Evolutionary conservation across 2,888 invertebrate genomes (phyloP).

Genomic region (Drosophila affinis): DNA sequence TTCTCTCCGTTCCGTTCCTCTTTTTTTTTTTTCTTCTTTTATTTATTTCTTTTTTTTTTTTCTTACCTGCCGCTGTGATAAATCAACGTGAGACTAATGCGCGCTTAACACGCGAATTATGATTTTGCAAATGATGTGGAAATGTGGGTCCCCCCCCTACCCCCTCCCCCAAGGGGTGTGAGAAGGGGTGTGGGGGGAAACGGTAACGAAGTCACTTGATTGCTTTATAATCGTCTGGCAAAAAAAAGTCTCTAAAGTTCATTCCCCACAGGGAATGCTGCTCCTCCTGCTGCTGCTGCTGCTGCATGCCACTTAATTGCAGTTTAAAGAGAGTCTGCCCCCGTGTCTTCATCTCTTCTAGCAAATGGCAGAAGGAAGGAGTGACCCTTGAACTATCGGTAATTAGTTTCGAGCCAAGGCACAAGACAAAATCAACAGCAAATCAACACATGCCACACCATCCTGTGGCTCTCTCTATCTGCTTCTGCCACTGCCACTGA

Average conservation of each 20-base stretch:
- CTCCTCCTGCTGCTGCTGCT: conserved; percentile 4
- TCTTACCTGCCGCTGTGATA: conserved; percentile 79
- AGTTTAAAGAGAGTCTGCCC: conserved; percentile 59
- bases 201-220: conserved; percentile 54
- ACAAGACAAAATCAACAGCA: conserved; percentile 71
- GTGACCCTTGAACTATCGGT: conserved; percentile 70
- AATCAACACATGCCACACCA: conserved; percentile 59
- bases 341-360: conserved; percentile 5
- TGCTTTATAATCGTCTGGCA: conserved; percentile 75
- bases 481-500: conserved; percentile 41
- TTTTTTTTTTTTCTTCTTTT: no score
- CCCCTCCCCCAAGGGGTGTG: neutral
- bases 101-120: conserved; percentile 82
- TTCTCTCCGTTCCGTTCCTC: conserved; percentile 10
- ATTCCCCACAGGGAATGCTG: conserved; percentile 14
- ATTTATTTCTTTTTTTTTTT: neutral
- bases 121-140: conserved; percentile 79
- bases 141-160: conserved; percentile 2
- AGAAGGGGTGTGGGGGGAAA: neutral
- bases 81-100: conserved; percentile 82
- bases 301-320: conserved; percentile 69
- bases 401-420: conserved; percentile 65
- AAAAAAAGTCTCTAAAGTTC: neutral
- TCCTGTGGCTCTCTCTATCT: conserved; percentile 1
- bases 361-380: conserved; percentile 6